Conservation (phyloP, 2,888 invertebrate species). For the Perizoma flavofasciatum region DNA sequence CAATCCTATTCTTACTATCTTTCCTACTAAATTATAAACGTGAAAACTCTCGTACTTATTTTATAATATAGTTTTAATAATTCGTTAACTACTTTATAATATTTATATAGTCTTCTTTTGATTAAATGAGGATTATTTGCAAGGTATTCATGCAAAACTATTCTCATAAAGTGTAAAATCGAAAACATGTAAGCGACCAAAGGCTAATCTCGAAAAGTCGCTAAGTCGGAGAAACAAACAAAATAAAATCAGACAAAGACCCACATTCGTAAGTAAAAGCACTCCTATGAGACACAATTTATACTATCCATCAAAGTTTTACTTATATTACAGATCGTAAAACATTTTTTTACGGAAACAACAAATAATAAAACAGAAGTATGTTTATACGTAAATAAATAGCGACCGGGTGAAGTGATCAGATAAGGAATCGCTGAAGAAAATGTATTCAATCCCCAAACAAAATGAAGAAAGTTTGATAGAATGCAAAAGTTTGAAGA, state of each 20-base stretch:
- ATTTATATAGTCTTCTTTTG: too few species aligned
- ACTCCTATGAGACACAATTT: constrained; percentile 5
- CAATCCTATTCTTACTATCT: too few species aligned
- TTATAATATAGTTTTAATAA: too few species aligned
- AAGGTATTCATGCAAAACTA: too few species aligned
- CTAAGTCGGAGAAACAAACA: background rate
- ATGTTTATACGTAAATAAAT: constrained; percentile 11
- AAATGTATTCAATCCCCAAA: constrained; percentile 43
- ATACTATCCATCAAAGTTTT: constrained; percentile 17
- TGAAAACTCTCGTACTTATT: too few species aligned
- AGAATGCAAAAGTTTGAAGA: constrained; percentile 42
- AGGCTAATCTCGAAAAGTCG: too few species aligned
- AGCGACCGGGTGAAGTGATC: constrained; percentile 3
- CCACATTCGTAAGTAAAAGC: too few species aligned
- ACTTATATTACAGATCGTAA: constrained; percentile 16
- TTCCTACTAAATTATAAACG: too few species aligned
- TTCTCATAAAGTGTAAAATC: too few species aligned
- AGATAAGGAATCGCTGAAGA: constrained; percentile 27
- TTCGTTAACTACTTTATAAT: too few species aligned
- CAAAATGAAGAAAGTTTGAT: constrained; percentile 38
- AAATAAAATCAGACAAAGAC: background rate
- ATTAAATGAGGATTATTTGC: too few species aligned
- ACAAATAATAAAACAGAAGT: constrained; percentile 21
- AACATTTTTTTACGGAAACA: constrained; percentile 17
- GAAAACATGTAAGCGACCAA: too few species aligned